phyloP scores from a whole-genome alignment of 2,888 invertebrate species.

The Zhengitettix transpicula region DNA sequence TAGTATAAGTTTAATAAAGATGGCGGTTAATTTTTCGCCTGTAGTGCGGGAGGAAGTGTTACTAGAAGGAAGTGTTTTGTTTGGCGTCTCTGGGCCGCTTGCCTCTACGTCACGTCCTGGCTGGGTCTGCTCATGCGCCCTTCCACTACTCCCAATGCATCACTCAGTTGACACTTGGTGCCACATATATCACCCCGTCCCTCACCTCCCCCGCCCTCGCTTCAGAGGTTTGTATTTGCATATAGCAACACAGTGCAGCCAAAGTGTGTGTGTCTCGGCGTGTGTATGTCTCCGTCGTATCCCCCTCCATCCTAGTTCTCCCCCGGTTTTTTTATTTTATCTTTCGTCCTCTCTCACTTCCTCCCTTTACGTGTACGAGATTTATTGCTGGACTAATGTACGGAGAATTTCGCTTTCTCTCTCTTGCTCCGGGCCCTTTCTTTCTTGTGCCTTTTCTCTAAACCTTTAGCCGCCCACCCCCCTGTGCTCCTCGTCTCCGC shows the following conservation, averaged over 20 bases:
- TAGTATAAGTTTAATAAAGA: no score
- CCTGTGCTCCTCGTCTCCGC: background rate
- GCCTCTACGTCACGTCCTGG: slow-evolving; percentile 5
- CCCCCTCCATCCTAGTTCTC: slow-evolving; percentile 3
- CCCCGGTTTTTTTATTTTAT: slow-evolving; percentile 4
- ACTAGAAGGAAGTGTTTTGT: background rate
- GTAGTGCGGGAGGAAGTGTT: background rate
- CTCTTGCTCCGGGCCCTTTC: background rate
- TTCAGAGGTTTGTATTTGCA: slow-evolving; percentile 10
- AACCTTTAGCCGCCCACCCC: background rate
- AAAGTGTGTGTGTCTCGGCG: slow-evolving; percentile 2
- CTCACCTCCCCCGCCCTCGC: slow-evolving; percentile 18
- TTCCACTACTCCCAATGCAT: slow-evolving; percentile 27
- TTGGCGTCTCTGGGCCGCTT: background rate
- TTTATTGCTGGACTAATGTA: slow-evolving; percentile 30
- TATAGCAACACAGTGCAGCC: slow-evolving; percentile 16
- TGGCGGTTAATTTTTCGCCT: no score
- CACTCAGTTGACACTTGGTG: slow-evolving; percentile 33
- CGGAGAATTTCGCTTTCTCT: slow-evolving; percentile 14
- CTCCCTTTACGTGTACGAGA: slow-evolving; percentile 17
- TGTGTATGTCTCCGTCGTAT: slow-evolving; percentile 8
- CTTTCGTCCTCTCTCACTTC: slow-evolving; percentile 5
- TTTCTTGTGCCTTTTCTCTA: slow-evolving; percentile 4
- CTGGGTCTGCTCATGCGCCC: slow-evolving; percentile 1
- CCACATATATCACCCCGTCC: slow-evolving; percentile 31